phyloP scores from a whole-genome alignment of 1,140 invertebrate genomes.

The Microplitis demolitor region DNA sequence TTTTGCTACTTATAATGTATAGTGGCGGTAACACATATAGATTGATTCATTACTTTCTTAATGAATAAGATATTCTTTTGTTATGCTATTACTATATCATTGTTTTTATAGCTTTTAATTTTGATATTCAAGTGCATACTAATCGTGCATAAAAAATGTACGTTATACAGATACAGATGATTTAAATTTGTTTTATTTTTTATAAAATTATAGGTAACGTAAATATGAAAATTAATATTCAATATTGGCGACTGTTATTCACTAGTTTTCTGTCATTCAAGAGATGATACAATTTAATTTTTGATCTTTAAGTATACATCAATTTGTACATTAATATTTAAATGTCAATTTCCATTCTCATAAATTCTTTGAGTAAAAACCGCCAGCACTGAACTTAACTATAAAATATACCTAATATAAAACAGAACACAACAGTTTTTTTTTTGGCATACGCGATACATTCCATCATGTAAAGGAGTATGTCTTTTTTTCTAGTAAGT shows the following conservation, averaged over 20 bases:
- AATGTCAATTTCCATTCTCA: constrained; percentile 3
- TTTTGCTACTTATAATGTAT: neutral
- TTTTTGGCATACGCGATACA: constrained; percentile 56
- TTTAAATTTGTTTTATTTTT: neutral
- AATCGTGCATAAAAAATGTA: neutral
- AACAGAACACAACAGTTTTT: constrained; percentile 60
- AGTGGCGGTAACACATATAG: neutral
- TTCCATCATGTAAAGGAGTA: constrained; percentile 58
- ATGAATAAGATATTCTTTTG: too few species aligned
- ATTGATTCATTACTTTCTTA: neutral
- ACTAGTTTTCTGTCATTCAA: neutral
- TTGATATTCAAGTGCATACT: neutral
- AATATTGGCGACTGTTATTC: constrained; percentile 38
- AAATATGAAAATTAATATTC: constrained; percentile 32
- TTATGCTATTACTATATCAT: neutral
- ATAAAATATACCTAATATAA: constrained; percentile 57
- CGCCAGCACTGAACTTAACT: constrained; percentile 46
- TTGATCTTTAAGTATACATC: neutral
- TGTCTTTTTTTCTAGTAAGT: constrained; percentile 40
- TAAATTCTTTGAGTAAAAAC: constrained; percentile 31
- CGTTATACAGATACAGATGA: neutral
- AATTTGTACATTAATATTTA: constrained; percentile 17
- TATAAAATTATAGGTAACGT: neutral
- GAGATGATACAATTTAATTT: constrained; percentile 9
- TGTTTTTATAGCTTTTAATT: neutral